Percentiles rank a stretch among this genome's conserved stretches.
phyloP scores from a whole-genome alignment of 2,113 vertebrate genomes.

The Nothobranchius furzeri region DNA sequence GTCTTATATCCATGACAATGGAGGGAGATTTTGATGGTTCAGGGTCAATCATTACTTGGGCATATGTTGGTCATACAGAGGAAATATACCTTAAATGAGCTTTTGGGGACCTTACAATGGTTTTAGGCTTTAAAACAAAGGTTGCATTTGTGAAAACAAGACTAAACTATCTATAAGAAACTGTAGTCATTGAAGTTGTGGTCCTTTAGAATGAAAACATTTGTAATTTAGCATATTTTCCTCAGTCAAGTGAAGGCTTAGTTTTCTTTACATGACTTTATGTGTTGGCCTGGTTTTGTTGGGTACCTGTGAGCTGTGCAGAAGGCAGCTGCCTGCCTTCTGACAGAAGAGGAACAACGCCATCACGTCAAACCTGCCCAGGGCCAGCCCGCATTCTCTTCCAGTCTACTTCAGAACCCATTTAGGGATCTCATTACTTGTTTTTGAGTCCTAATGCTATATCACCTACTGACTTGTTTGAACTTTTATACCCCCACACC shows the following conservation, averaged over 20 bases:
- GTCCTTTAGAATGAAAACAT: constrained; percentile 23
- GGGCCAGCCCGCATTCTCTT: not conserved
- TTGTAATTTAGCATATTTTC: not conserved
- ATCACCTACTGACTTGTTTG: not conserved
- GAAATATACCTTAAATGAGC: no score
- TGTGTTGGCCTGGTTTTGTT: not conserved
- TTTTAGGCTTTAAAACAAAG: no score
- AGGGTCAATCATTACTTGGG: no score
- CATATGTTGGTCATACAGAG: no score
- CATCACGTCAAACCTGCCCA: not conserved
- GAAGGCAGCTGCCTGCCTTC: not conserved
- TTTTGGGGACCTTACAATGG: no score
- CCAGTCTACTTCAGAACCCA: not conserved
- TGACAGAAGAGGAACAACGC: not conserved
- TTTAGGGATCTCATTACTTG: not conserved
- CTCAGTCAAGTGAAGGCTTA: no score
- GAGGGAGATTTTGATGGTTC: no score
- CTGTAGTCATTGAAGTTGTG: constrained; percentile 9
- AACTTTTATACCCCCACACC: not conserved
- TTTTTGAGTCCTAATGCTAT: not conserved
- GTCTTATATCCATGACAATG: no score
- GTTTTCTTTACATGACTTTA: not conserved
- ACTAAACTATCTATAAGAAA: constrained; percentile 1
- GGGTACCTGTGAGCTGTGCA: not conserved
- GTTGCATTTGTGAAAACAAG: not conserved